phyloP scores from a whole-genome alignment of 2,888 invertebrate genomes.

The Plagodis pulveraria region DNA sequence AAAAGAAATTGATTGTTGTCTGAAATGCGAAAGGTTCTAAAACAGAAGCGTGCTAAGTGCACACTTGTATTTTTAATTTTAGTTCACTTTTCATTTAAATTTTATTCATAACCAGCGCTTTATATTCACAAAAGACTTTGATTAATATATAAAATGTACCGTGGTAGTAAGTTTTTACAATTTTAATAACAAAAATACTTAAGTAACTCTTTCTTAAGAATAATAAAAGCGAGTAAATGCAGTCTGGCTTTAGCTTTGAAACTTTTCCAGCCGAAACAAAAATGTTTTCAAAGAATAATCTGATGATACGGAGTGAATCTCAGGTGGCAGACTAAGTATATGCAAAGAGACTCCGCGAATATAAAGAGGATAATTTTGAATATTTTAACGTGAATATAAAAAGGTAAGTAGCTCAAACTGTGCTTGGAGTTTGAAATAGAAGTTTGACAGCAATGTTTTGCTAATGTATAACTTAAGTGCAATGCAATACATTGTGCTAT shows the following conservation, averaged over 20 bases:
- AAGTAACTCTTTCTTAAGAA: slow-evolving; percentile 11
- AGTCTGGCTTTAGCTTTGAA: slow-evolving; percentile 23
- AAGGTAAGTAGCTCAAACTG: slow-evolving; percentile 17
- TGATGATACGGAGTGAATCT: slow-evolving; percentile 32
- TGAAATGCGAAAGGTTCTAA: too few species aligned
- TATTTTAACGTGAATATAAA: slow-evolving; percentile 26
- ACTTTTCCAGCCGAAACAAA: slow-evolving; percentile 27
- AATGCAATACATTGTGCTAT: too few species aligned
- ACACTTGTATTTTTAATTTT: too few species aligned
- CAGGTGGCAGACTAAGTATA: slow-evolving; percentile 28
- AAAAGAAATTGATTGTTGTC: too few species aligned
- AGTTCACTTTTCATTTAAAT: too few species aligned
- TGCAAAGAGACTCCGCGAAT: slow-evolving; percentile 28
- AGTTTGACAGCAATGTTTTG: background rate
- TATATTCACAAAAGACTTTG: too few species aligned
- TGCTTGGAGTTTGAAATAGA: slow-evolving; percentile 11
- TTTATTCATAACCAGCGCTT: too few species aligned
- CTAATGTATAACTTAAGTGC: too few species aligned
- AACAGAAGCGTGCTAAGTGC: too few species aligned
- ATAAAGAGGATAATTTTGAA: slow-evolving; percentile 28
- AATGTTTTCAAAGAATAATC: slow-evolving; percentile 34
- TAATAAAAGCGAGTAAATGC: slow-evolving; percentile 17
- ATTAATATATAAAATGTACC: too few species aligned
- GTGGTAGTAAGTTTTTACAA: too few species aligned
- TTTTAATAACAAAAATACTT: background rate